A percentile compares a stretch with the other conserved stretches of the same genome.
These are phyloP conservation scores for Cottoperca gobio DNA, from an alignment of 2,797 vertebrate species.

Conservation along the genomic window DNA sequence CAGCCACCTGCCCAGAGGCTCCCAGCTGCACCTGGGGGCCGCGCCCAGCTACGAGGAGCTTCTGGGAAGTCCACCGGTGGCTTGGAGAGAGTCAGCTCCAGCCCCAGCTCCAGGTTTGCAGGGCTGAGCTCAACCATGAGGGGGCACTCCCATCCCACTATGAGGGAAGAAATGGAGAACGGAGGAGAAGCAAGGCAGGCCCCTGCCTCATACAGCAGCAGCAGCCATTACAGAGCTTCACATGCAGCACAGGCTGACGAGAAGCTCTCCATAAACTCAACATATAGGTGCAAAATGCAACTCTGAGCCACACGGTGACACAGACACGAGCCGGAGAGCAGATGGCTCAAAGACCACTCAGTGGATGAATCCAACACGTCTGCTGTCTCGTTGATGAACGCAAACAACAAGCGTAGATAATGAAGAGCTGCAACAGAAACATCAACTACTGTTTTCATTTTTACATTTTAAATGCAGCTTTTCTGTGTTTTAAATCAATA, in stretches of 20 bases:
- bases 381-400: slow-evolving; percentile 20
- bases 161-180: slow-evolving; percentile 74
- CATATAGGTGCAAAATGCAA: background rate
- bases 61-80: slow-evolving; percentile 26
- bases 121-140: slow-evolving; percentile 84
- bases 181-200: slow-evolving; percentile 73
- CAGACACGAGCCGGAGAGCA: background rate
- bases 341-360: background rate
- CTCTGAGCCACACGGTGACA: background rate
- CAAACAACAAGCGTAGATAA: slow-evolving; percentile 3
- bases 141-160: slow-evolving; percentile 85
- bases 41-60: background rate
- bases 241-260: slow-evolving; percentile 43
- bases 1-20: slow-evolving; percentile 4
- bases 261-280: slow-evolving; percentile 23
- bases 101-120: slow-evolving; percentile 68
- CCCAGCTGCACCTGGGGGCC: slow-evolving; percentile 12
- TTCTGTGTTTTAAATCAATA: too few relatives aligned
- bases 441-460: too few relatives aligned
- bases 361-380: background rate
- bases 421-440: too few relatives aligned
- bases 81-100: slow-evolving; percentile 32
- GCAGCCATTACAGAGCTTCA: slow-evolving; percentile 79
- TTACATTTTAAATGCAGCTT: too few relatives aligned
- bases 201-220: slow-evolving; percentile 75